Conservation (phyloP, 2,888 invertebrate genomes). For the Tetragnatha montana region DNA sequence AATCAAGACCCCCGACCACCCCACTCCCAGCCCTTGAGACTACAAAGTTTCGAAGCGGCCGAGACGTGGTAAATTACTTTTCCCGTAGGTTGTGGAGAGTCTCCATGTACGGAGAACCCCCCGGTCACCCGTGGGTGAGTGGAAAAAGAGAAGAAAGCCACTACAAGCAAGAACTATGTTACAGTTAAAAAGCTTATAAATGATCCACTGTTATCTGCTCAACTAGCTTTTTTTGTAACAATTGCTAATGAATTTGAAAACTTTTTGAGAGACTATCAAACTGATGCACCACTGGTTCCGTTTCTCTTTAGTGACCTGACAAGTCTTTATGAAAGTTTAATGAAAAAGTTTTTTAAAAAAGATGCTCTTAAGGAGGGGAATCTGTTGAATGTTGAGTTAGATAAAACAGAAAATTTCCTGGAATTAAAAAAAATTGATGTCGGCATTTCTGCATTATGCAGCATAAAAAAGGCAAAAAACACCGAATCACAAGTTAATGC, state of each 20-base stretch:
- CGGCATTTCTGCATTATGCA: not conserved
- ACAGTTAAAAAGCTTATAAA: not conserved
- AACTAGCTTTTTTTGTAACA: slow-evolving; percentile 17
- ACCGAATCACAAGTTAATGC: not conserved
- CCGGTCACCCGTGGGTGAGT: too few species aligned
- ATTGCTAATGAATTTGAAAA: slow-evolving; percentile 17
- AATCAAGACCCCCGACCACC: too few species aligned
- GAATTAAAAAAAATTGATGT: not conserved
- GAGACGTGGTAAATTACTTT: too few species aligned
- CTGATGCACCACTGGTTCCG: slow-evolving; percentile 23
- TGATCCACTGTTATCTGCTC: not conserved
- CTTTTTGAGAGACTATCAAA: slow-evolving; percentile 32
- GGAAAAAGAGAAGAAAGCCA: not conserved
- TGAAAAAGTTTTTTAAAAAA: slow-evolving; percentile 8
- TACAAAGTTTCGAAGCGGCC: too few species aligned
- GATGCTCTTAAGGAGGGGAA: not conserved
- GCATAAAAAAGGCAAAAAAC: not conserved
- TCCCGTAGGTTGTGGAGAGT: too few species aligned
- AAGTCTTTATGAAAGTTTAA: not conserved
- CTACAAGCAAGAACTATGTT: slow-evolving; percentile 5
- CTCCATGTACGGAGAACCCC: too few species aligned
- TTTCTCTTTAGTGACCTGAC: slow-evolving; percentile 6
- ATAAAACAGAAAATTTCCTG: not conserved
- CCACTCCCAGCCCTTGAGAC: too few species aligned
- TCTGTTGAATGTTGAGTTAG: slow-evolving; percentile 1